Conservation (phyloP, 1,140 invertebrate genomes). For the Magallana gigas region DNA sequence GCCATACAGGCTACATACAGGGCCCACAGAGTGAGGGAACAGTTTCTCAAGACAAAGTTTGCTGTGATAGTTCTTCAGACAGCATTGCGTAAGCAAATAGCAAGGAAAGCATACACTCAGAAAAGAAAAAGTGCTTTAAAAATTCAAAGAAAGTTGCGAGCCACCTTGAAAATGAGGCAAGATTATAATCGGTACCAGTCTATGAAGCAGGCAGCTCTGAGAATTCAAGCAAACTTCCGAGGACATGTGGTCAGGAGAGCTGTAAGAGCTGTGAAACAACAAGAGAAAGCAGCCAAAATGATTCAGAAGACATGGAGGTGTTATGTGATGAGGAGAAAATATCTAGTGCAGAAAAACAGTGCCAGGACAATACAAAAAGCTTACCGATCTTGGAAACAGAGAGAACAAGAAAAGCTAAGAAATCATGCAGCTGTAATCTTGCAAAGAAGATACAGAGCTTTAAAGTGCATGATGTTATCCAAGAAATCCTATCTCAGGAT, state of each 20-base stretch:
- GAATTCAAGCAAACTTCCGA: slow-evolving; percentile 62
- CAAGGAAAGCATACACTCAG: slow-evolving; percentile 47
- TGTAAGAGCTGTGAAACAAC: background rate
- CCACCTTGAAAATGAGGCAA: background rate
- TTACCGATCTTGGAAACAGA: background rate
- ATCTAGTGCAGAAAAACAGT: background rate
- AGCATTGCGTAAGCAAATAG: slow-evolving; percentile 41
- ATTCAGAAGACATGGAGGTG: slow-evolving; percentile 59
- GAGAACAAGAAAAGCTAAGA: background rate
- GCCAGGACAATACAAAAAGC: background rate
- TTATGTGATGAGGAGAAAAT: background rate
- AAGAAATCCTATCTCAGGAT: background rate
- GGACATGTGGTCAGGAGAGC: slow-evolving; percentile 46
- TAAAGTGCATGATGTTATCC: background rate
- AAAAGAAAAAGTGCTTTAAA: slow-evolving; percentile 55
- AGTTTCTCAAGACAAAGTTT: slow-evolving; percentile 32
- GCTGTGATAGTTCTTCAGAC: slow-evolving; percentile 65
- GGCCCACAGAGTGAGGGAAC: slow-evolving; percentile 37
- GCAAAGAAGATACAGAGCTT: background rate
- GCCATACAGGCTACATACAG: slow-evolving; percentile 59
- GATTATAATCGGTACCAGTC: slow-evolving; percentile 11
- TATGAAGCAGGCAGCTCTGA: slow-evolving; percentile 57
- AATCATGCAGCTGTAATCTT: background rate
- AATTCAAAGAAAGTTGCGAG: slow-evolving; percentile 61
- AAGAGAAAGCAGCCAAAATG: slow-evolving; percentile 43